Evolutionary conservation across 2,113 vertebrate species (phyloP).

Genomic region (Lonchura striata): DNA sequence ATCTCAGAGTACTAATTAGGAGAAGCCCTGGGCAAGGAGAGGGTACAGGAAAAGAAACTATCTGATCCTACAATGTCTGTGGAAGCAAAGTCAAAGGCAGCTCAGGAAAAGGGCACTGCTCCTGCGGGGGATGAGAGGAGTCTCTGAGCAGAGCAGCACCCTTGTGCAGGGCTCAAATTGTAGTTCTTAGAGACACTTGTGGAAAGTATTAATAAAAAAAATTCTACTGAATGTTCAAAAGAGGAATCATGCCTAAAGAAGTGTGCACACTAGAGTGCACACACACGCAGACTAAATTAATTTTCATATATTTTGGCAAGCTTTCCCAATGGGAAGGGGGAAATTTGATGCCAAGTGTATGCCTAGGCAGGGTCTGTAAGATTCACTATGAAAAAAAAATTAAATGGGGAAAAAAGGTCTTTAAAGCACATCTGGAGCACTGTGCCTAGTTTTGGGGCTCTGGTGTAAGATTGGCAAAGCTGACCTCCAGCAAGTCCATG

Average conservation of each 20-base stretch:
- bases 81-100: neutral
- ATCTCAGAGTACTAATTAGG: neutral
- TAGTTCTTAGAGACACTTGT: neutral
- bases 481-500: neutral
- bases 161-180: neutral
- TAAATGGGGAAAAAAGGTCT: neutral
- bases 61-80: neutral
- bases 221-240: neutral
- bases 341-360: neutral
- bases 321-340: neutral
- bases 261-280: neutral
- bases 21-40: neutral
- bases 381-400: neutral
- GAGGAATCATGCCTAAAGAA: neutral
- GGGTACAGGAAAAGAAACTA: neutral
- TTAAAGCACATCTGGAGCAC: neutral
- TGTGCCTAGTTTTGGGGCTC: neutral
- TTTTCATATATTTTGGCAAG: neutral
- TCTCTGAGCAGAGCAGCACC: neutral
- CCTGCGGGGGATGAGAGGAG: accelerated
- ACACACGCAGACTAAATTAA: neutral
- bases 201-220: neutral
- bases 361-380: neutral
- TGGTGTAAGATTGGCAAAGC: accelerated
- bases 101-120: neutral